Percentiles rank a stretch among this genome's conserved stretches.
These are phyloP conservation scores for Aurelia sp. DNA, from an alignment of 30 jellyfish, hydroid and myxozoan genomes.

Conservation along the genomic window DNA sequence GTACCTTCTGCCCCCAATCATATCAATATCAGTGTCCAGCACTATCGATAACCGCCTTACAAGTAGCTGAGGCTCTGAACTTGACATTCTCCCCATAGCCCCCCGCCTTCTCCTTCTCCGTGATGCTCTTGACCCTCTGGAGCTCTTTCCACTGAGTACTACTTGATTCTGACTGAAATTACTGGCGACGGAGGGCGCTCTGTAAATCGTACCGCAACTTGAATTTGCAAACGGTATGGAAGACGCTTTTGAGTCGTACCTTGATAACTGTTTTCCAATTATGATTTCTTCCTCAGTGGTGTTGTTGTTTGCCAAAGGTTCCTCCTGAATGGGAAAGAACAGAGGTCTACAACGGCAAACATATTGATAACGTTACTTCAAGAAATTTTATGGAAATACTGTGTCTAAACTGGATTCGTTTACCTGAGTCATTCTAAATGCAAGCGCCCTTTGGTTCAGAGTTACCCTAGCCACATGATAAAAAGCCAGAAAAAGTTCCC, in stretches of 20 bases:
- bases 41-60: conserved; percentile 71
- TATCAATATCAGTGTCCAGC: conserved; percentile 73
- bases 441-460: not conserved
- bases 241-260: conserved; percentile 79
- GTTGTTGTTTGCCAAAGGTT: conserved; percentile 65
- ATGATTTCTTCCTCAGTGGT: conserved; percentile 58
- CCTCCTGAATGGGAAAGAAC: conserved; percentile 55
- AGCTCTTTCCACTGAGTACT: conserved; percentile 41
- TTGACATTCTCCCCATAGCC: conserved; percentile 71
- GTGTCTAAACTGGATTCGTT: not conserved
- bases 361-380: not conserved
- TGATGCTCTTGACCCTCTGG: conserved; percentile 60
- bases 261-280: conserved; percentile 59
- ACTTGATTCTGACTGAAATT: conserved; percentile 51
- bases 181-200: conserved; percentile 79
- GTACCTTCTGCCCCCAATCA: conserved; percentile 59
- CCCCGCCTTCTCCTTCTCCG: conserved; percentile 65
- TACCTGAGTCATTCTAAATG: not conserved
- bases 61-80: conserved; percentile 78
- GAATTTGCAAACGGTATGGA: conserved; percentile 82
- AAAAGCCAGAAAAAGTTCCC: too few species aligned
- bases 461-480: too few species aligned
- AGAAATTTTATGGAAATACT: not conserved
- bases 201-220: conserved; percentile 74
- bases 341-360: conserved; percentile 36